Conservation (phyloP, 1,140 invertebrate species). For the Aradophagus sp. region DNA sequence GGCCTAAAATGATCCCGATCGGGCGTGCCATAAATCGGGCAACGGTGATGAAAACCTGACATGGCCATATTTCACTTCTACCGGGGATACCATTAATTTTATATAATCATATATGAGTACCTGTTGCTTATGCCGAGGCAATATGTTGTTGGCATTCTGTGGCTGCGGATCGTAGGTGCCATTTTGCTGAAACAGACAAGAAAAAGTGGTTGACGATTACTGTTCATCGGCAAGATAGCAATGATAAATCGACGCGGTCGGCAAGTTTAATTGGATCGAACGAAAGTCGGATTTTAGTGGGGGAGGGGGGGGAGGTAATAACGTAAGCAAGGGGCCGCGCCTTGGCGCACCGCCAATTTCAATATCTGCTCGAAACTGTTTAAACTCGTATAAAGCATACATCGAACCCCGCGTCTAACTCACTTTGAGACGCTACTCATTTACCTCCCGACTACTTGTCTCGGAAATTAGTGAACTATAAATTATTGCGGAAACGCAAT, state of each 20-base stretch:
- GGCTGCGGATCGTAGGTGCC: slow-evolving; percentile 67
- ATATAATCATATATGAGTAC: slow-evolving; percentile 45
- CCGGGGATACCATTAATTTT: not conserved
- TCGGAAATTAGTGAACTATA: slow-evolving; percentile 30
- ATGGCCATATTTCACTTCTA: too few species aligned
- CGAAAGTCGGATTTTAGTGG: slow-evolving; percentile 17
- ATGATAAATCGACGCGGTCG: slow-evolving; percentile 6
- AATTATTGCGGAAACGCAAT: slow-evolving; percentile 31
- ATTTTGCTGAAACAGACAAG: slow-evolving; percentile 71
- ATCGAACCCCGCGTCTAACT: slow-evolving; percentile 26
- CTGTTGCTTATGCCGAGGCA: slow-evolving; percentile 64
- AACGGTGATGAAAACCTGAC: too few species aligned
- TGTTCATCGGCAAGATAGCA: not conserved
- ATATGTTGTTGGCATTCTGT: slow-evolving; percentile 63
- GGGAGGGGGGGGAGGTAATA: slow-evolving; percentile 20
- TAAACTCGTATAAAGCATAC: slow-evolving; percentile 27
- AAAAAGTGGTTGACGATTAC: not conserved
- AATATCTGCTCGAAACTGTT: slow-evolving; percentile 35
- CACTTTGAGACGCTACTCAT: slow-evolving; percentile 11
- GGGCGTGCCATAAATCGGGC: too few species aligned
- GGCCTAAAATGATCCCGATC: too few species aligned
- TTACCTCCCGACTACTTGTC: slow-evolving; percentile 15
- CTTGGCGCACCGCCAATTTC: slow-evolving; percentile 30
- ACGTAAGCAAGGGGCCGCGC: not conserved
- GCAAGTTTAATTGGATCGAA: slow-evolving; percentile 25